These are phyloP conservation scores for Uloborus plumipes DNA, from an alignment of 2,888 invertebrate genomes.

Conservation along the genomic window DNA sequence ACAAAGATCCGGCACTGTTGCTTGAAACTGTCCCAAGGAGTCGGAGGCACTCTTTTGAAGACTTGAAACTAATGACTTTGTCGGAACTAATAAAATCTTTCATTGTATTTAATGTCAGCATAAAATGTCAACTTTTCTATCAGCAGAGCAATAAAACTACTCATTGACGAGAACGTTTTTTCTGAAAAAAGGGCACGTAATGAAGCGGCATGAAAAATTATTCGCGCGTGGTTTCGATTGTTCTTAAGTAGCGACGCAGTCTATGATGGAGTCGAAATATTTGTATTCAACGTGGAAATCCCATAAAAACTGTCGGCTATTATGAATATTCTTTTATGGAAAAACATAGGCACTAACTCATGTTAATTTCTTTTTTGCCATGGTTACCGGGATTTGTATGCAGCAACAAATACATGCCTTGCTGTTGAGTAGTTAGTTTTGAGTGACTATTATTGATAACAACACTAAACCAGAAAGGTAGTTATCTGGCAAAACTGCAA, in stretches of 20 bases:
- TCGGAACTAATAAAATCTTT: constrained; percentile 24
- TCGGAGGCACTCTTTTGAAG: no score
- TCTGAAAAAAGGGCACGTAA: neutral
- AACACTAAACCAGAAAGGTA: no score
- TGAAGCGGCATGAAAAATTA: constrained; percentile 3
- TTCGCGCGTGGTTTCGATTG: constrained; percentile 38
- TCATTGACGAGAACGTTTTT: constrained; percentile 45
- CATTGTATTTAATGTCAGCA: constrained; percentile 47
- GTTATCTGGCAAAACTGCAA: no score
- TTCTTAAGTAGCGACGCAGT: constrained; percentile 11
- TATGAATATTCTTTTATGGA: constrained; percentile 34
- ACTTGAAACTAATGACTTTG: no score
- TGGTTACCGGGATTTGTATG: no score
- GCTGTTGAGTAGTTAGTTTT: no score
- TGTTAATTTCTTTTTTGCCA: no score
- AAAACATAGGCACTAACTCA: constrained; percentile 37
- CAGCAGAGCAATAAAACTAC: constrained; percentile 46
- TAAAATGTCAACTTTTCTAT: constrained; percentile 57
- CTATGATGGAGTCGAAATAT: constrained; percentile 12
- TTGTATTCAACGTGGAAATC: constrained; percentile 52
- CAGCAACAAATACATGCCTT: no score
- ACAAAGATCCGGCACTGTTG: no score
- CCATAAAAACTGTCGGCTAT: constrained; percentile 33
- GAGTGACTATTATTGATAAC: no score
- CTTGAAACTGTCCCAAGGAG: no score